Evolutionary conservation across 2,888 invertebrate species (phyloP).

Genomic region (Melangyna quadrimaculata): DNA sequence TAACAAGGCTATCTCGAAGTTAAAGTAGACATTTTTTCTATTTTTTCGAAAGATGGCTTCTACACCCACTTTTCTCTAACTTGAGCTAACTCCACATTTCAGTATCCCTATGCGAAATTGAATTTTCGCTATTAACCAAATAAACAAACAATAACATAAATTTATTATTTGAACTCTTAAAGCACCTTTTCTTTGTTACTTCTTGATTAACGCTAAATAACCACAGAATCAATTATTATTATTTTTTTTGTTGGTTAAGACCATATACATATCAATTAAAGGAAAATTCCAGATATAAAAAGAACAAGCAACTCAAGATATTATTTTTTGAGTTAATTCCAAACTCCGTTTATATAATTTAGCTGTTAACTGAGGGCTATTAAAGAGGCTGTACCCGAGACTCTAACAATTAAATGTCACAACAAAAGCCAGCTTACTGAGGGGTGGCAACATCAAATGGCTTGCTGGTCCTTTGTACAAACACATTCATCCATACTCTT

Average conservation of each 20-base stretch:
- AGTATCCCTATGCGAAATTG: too few relatives aligned
- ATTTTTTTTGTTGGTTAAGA: background rate
- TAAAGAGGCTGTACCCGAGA: conserved; percentile 8
- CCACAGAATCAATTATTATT: background rate
- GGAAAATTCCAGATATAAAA: background rate
- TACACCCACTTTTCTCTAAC: too few relatives aligned
- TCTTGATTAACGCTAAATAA: too few relatives aligned
- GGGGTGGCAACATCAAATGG: conserved; percentile 35
- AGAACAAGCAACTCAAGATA: background rate
- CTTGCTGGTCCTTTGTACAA: conserved; percentile 8
- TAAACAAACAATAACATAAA: too few relatives aligned
- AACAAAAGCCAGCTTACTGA: conserved; percentile 35
- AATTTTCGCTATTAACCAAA: too few relatives aligned
- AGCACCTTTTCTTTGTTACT: too few relatives aligned
- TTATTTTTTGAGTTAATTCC: background rate
- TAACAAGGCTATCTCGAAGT: too few relatives aligned
- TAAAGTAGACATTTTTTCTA: too few relatives aligned
- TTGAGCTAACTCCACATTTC: too few relatives aligned
- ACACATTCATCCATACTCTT: background rate
- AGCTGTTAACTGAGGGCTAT: background rate
- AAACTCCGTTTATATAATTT: background rate
- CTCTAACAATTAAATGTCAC: conserved; percentile 25
- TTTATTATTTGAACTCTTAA: too few relatives aligned
- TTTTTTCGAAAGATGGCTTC: too few relatives aligned
- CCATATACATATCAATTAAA: background rate